Evolutionary conservation across 1,140 invertebrate species (phyloP), one percentile per base, ranked within the genome.

Genomic region (Pachypsylla venusta): DNA sequence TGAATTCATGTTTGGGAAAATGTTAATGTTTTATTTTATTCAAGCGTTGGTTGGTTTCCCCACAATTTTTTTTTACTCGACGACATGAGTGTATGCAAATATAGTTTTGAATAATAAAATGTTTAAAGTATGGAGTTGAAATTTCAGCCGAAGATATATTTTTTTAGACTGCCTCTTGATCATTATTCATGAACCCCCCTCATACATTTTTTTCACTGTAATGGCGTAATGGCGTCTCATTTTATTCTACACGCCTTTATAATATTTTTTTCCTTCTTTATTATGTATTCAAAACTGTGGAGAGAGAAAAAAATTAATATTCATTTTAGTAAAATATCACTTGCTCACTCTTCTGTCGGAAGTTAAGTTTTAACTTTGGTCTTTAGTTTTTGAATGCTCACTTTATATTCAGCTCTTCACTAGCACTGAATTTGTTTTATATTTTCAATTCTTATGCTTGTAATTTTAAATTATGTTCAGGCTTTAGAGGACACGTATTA

Each of bases 161-260:
- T 48, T 48, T 48, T 19, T 10, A 19, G 5, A 5, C 16, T 48
- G 5, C 42, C 42, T 48, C 42, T 48, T 48, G 42, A 48, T 48
- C 42, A 48, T 48, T 48, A 48, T 48, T 48, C 42, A 48, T 48
- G n/a, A 48, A 48, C 7, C 42, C 42, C 42, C 42, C 42, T 48
- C 42, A 48, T 48, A 35, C 30, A 35, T 35, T 35, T 16, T 12
- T 35, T 35, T 35, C 30, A 35, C 30, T 12, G 10, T 35, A 10
- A 35, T 48, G 7, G 16, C 22, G 42, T 48, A 48, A 48, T 48
- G 42, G 42, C 42, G 42, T 48, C 42, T 48, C 16, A 19, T 48
- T 48, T 48, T 48, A n/a, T 48, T 48, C 30, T 35, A 35, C 42
- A 48, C 42, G 42, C 42, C 42, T 48, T 48, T 48, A 5, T 48